Base-by-base conservation (phyloP, 2,797 vertebrate species). In the Paramormyrops hopkinsi region DNA sequence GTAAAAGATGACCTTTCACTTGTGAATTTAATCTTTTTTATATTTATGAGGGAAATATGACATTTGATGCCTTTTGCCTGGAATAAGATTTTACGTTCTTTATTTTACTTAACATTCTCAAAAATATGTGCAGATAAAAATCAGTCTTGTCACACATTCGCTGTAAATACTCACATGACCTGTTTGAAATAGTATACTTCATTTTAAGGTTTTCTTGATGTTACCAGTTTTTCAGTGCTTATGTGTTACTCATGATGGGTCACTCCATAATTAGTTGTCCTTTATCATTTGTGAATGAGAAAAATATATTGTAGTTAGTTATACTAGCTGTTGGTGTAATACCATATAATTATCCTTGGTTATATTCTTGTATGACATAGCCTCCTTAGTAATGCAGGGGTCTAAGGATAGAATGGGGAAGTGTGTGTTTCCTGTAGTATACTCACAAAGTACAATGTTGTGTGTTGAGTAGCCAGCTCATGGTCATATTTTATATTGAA, bases 1-100 rank as follows among this genome's bases (percentile, higher is more conserved):
- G 59, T 19, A 46, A 48, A 65, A 94, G 56, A n/a, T 2, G 33
- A 88, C 82, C 48, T 54, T 86, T 73, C 41, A 92, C 92, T 94
- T 93, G 93, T 93, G 94, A 48, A 50, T 79, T 90, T 86, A 87
- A 91, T 90, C 14, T 91, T 79, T 48, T 92, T 94, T 94, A 91
- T 92, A 92, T 92, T 54, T 4, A 56, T 76, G 44, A 87, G 33
- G 50, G 29, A 79, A 19, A 69, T 82, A 4, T 56, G 25, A 33
- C 22, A 25, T 90, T 69, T 83, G 83, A 65, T 53, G 14, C 56
- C 85, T 89, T 88, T 59, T 48, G 50, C 44, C 3, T 25, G 46
- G 17, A 73, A 51, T 37, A 29, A 44, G 44, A 1, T 54, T 84
- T 33, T 89, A 17, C 1, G 4, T 84, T 69, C 88, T 73, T 89